Base-by-base conservation (phyloP, 2,888 invertebrate genomes). In the Halictus quadricinctus region DNA sequence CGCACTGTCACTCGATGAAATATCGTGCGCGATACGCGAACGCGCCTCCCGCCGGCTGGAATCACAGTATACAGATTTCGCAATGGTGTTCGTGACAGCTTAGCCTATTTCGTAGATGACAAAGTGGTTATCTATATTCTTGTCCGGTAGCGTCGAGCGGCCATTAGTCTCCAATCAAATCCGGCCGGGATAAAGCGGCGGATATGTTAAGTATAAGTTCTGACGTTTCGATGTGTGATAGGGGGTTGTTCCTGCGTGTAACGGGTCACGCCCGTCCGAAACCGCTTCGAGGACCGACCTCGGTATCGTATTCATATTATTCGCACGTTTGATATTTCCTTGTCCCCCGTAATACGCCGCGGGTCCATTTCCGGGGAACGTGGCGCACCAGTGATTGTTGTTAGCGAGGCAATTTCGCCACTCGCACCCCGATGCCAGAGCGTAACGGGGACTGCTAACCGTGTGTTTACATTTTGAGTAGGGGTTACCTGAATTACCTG, bases 41-140 rank as follows among this genome's bases (percentile, higher is more conserved):
- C 73, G 58, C 76, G 29, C 78, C 78, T 74, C 78, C 78, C 78
- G 54, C 69, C 25, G 64, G 25, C 70, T 76, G 75, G 46, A 78
- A 80, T 83, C 87, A 80, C 83, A 64, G 78, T 83, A 76, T 82
- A 87, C 80, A 76, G 79, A 82, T 86, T 86, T 79, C 77, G 79
- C 86, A 70, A 74, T 69, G 72, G 82, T 79, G 82, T 25, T 50
- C 76, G 79, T 82, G 86, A 82, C 86, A 79, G 86, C 78, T 78
- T 76, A 78, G 72, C 85, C 85, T 81, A 85, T 85, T 86, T 81
- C 81, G 76, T 79, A 79, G 78, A 85, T 86, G 85, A 86, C 85
- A 85, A 85, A 86, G 81, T 86, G 85, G 80, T 80, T 85, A 80
- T 85, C 85, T 79, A 85, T 85, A 85, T 85, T 72, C 78, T 81